Conservation (phyloP, 53 echinoderm and acorn worm genomes). For the Astropecten irregularis region DNA sequence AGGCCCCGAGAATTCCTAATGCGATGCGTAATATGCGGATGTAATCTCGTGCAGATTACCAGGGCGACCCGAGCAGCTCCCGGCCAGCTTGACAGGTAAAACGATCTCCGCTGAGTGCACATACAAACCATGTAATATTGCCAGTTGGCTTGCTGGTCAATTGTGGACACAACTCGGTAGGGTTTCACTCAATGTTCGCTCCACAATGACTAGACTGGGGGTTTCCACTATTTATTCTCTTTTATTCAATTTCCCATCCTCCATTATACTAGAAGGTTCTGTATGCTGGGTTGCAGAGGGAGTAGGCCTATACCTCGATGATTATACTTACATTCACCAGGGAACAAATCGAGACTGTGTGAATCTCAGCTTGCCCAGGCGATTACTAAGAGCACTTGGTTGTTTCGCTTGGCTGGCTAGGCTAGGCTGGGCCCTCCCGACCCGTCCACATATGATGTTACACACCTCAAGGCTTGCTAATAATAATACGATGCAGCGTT, state of each 20-base stretch:
- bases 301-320: not conserved
- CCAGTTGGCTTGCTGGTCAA: conserved; percentile 5
- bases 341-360: too few relatives aligned
- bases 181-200: conserved; percentile 2
- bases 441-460: conserved; percentile 34
- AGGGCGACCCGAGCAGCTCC: conserved; percentile 1
- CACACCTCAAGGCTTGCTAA: conserved; percentile 21
- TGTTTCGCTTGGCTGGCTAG: too few relatives aligned
- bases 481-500: conserved; percentile 42
- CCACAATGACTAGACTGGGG: not conserved
- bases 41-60: conserved; percentile 54
- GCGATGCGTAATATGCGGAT: conserved; percentile 62
- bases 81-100: conserved; percentile 22
- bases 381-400: not conserved
- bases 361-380: not conserved
- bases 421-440: too few relatives aligned
- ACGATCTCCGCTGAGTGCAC: conserved; percentile 11
- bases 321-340: not conserved
- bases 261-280: too few relatives aligned
- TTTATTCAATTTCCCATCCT: not conserved
- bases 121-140: not conserved
- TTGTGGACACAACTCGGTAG: conserved; percentile 52
- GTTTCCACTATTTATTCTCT: not conserved
- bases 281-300: too few relatives aligned
- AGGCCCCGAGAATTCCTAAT: conserved; percentile 51